Evolutionary conservation across 2,888 invertebrate genomes (phyloP).

Genomic region (Sarcophaga subvicina): DNA sequence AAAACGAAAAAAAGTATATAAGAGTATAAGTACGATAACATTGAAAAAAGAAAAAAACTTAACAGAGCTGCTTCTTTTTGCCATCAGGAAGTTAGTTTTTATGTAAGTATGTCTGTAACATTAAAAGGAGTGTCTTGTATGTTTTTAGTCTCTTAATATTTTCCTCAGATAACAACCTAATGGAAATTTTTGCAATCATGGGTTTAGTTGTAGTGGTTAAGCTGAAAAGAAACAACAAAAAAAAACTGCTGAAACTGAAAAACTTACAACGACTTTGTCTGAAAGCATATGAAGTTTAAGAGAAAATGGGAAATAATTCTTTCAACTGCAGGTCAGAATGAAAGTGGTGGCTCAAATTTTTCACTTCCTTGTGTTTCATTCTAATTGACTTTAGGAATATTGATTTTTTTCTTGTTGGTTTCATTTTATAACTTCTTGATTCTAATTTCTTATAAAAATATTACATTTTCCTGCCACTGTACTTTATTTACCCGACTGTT

Average conservation of each 20-base stretch:
- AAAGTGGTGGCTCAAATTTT: too few relatives aligned
- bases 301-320: conserved; percentile 22
- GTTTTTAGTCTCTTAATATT: conserved; percentile 7
- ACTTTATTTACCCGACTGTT: too few relatives aligned
- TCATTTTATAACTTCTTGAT: too few relatives aligned
- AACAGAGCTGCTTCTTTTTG: conserved; percentile 11
- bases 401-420: too few relatives aligned
- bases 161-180: conserved; percentile 48
- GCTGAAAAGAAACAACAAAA: background rate
- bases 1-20: background rate
- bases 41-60: conserved; percentile 1
- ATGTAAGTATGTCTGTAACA: conserved; percentile 26
- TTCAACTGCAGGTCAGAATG: background rate
- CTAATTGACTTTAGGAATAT: too few relatives aligned
- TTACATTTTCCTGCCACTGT: too few relatives aligned
- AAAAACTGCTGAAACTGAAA: conserved; percentile 7
- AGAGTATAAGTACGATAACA: background rate
- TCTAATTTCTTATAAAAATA: too few relatives aligned
- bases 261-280: background rate
- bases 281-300: conserved; percentile 22
- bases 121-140: conserved; percentile 9
- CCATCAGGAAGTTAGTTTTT: conserved; percentile 35
- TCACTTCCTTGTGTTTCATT: too few relatives aligned
- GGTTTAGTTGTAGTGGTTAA: conserved; percentile 20
- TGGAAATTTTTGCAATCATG: conserved; percentile 51